Percentiles rank a stretch among this genome's conserved stretches.
phyloP scores from a whole-genome alignment of 53 echinoderm and acorn worm species.

The Zoroaster sp. region DNA sequence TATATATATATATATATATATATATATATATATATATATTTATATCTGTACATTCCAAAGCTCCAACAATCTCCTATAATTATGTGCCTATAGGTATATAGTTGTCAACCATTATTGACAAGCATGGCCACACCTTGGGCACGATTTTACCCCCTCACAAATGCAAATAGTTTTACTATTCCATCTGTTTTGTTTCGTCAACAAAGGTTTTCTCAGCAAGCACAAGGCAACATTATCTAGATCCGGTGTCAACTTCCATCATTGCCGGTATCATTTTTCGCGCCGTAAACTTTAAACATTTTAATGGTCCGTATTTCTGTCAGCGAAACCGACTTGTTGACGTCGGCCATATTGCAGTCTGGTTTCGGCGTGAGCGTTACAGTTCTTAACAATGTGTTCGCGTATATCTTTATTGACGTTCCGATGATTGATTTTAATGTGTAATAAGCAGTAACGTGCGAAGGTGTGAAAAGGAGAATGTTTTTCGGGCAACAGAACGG shows the following conservation, averaged over 20 bases:
- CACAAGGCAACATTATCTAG: not conserved
- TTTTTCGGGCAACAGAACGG: not conserved
- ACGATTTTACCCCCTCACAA: too few species aligned
- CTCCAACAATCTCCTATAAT: too few species aligned
- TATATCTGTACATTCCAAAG: too few species aligned
- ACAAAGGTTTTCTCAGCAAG: not conserved
- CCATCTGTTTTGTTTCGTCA: not conserved
- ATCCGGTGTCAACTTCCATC: slow-evolving; percentile 11
- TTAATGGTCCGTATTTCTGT: slow-evolving; percentile 59
- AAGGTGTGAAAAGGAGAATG: not conserved
- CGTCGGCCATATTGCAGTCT: not conserved
- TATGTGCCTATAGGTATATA: too few species aligned
- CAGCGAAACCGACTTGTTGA: not conserved
- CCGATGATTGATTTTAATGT: slow-evolving; percentile 11
- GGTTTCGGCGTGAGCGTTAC: not conserved
- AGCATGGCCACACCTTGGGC: too few species aligned
- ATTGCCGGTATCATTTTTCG: slow-evolving; percentile 20
- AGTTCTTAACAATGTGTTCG: not conserved
- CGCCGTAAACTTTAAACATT: slow-evolving; percentile 55
- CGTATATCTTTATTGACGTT: slow-evolving; percentile 46
- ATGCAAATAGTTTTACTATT: too few species aligned
- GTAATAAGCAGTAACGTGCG: not conserved
- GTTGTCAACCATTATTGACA: too few species aligned
- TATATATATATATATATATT: too few species aligned
- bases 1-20: too few species aligned